Base-by-base conservation (phyloP, 2,113 vertebrate genomes). In the Fulmarus glacialis region DNA sequence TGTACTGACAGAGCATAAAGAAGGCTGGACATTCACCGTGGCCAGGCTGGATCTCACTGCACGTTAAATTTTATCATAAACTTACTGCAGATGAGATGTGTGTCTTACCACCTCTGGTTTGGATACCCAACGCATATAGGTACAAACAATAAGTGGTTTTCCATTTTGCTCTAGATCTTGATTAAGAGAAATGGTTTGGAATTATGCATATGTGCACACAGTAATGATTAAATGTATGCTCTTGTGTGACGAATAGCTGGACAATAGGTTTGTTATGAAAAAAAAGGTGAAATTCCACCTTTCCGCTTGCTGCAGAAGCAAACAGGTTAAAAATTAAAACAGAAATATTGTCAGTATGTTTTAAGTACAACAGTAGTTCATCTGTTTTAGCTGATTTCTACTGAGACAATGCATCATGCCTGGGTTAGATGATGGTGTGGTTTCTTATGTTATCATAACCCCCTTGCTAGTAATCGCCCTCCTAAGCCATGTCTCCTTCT, bases 401-500 rank as follows among this genome's bases (percentile, higher is more conserved):
- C 45, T 40, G 78, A 59, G 89, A 26, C 40, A 20, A 1, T 1
- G 27, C 70, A 2, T 32, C 15, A 1, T 29, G 21, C 32, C 71
- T 68, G 83, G 48, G 20, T 67, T 36, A 36, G 62, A 3, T 68
- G 36, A 2, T 4, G 1, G 0, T 9, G 67, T 68, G 40, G 26
- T 58, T 81, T 55, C 59, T 80, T 52, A 26, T 68, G 30, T 53
- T 92, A 30, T 7, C 26, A 2, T 27, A 6, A 63, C 21, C 29
- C 27, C 34, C 11, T 15, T 48, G 52, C 63, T 59, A 19, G 40
- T 36, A 9, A 1, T 53, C 15, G 13, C 68, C 83, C 67, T 95
- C 89, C 90, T 96, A 94, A 98, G 85, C 93, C 53, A 2, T 70
- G 90, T 96, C n/a, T 97, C 86, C 95, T 94, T 50, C 74, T 94